phyloP scores from a whole-genome alignment of 2,888 invertebrate species.

The Galerucella pusilla region DNA sequence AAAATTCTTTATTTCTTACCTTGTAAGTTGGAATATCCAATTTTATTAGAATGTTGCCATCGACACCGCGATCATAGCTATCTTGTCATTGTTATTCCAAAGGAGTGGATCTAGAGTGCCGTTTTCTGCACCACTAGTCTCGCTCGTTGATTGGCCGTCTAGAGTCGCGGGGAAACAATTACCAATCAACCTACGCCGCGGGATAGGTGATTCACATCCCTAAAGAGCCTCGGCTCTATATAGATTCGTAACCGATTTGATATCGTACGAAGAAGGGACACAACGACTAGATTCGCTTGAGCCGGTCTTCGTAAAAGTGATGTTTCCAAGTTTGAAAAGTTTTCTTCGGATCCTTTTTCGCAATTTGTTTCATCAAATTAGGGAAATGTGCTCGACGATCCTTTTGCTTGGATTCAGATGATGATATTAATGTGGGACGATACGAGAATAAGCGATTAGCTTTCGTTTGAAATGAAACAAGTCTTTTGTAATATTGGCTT shows the following conservation, averaged over 20 bases:
- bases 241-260: background rate
- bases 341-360: constrained; percentile 37
- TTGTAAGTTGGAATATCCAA: constrained; percentile 29
- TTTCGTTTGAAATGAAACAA: constrained; percentile 24
- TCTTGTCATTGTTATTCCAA: constrained; percentile 62
- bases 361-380: constrained; percentile 61
- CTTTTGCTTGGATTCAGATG: constrained; percentile 53
- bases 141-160: constrained; percentile 63
- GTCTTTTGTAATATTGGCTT: constrained; percentile 3
- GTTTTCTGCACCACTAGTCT: constrained; percentile 64
- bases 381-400: constrained; percentile 59
- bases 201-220: constrained; percentile 35
- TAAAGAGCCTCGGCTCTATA: background rate
- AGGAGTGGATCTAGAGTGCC: constrained; percentile 61
- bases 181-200: constrained; percentile 58
- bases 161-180: constrained; percentile 62
- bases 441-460: constrained; percentile 44
- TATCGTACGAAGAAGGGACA: background rate
- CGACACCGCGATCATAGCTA: constrained; percentile 38
- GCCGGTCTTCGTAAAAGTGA: background rate
- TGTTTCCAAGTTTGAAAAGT: constrained; percentile 20
- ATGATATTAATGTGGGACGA: constrained; percentile 53
- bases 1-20: background rate
- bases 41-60: constrained; percentile 37
- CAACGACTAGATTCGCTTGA: constrained; percentile 21